These are phyloP conservation scores for Gymnogyps californianus DNA, from an alignment of 2,113 vertebrate genomes.

Conservation along the genomic window DNA sequence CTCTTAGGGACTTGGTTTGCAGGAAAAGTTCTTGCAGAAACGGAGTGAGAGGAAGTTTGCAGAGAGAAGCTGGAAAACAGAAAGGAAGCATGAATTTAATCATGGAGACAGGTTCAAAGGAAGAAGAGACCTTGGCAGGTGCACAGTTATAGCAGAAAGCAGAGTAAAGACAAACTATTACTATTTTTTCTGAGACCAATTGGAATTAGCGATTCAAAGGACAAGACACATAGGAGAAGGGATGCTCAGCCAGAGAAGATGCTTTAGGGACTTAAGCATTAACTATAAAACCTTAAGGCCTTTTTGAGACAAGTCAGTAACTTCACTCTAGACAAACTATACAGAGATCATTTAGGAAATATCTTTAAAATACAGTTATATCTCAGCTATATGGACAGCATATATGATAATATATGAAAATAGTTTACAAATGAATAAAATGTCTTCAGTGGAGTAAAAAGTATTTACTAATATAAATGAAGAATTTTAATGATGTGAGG, in stretches of 20 bases:
- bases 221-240: neutral
- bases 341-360: neutral
- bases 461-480: neutral
- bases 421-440: neutral
- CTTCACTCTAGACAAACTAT: neutral
- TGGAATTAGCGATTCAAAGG: neutral
- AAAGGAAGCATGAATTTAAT: constrained; percentile 16
- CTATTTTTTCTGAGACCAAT: neutral
- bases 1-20: neutral
- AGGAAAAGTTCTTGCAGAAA: constrained; percentile 7
- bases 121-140: neutral
- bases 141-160: neutral
- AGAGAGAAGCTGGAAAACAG: constrained; percentile 49
- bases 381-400: neutral
- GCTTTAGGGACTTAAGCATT: neutral
- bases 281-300: neutral
- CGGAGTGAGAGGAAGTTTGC: neutral
- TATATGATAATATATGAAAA: neutral
- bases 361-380: neutral
- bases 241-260: neutral
- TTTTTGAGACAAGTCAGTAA: neutral
- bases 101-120: neutral
- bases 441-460: neutral
- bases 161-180: neutral
- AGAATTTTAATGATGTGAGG: neutral